Evolutionary conservation across 2,888 invertebrate species (phyloP), one percentile per base, ranked within the genome.

Genomic region (Heliconius erato): DNA sequence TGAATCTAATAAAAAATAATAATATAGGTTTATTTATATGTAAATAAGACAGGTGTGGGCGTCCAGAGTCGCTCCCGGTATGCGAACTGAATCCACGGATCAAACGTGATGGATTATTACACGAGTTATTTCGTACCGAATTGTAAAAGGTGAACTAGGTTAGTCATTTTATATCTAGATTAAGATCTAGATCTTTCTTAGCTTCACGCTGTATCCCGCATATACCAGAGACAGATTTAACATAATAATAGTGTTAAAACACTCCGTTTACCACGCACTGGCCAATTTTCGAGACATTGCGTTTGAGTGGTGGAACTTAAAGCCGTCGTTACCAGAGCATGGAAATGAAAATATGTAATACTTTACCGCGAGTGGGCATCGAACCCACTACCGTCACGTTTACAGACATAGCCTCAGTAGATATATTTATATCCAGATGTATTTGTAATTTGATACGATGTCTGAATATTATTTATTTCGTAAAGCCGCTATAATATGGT

Each of bases 1-100:
- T 54, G 23, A 9, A 54, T 19, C 54, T 54, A 49, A 23, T 23
- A 63, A n/a, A n/a, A 63, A n/a, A 63, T 3, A n/a, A 3, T 1
- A n/a, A n/a, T n/a, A 63, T n/a, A n/a, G 23, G 4, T 80, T 54
- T 80, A 76, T 80, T 76, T 76, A 69, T 76, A 74, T 28, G 26
- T 32, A 19, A 26, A 59, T 59, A 69, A 80, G 59, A 68, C 76
- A 80, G 80, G 80, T 80, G 80, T 74, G 76, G 76, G 63, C 63
- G 74, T n/a, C 54, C 23, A 19, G 9, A 1, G 12, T 35, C n/a
- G 12, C 3, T 16, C 63, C 54, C 40, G 76, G 76, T 63, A 76
- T 76, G 76, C 76, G 76, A 63, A 63, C 76, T 76, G 76, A 35
- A 76, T 76, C 59, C 76, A 40, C 59, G 76, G 76, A 76, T 76